Evolutionary conservation across 2,888 invertebrate genomes (phyloP).

Genomic region (Globia sparganii): DNA sequence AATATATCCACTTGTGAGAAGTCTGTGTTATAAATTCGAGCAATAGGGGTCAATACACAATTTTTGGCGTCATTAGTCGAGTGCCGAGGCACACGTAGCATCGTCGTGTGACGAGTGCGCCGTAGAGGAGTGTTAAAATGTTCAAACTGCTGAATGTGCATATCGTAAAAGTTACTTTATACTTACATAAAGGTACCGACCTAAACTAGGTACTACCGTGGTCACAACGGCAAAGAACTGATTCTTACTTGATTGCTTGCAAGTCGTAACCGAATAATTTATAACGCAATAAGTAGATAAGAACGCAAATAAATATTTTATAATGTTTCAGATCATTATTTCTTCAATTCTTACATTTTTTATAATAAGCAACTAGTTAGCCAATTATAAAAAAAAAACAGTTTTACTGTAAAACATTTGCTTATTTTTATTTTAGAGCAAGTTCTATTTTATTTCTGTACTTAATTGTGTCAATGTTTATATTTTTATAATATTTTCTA

Average conservation of each 20-base stretch:
- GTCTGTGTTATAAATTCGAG: too few species aligned
- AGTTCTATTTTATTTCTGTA: slow-evolving; percentile 34
- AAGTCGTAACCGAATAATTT: background rate
- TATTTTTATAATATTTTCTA: slow-evolving; percentile 28
- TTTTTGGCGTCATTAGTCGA: too few species aligned
- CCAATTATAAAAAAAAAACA: slow-evolving; percentile 38
- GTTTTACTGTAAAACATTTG: slow-evolving; percentile 22
- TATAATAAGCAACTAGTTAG: slow-evolving; percentile 30
- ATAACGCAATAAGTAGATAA: background rate
- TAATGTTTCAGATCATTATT: slow-evolving; percentile 21
- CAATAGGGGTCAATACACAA: too few species aligned
- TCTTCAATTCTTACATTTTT: slow-evolving; percentile 1
- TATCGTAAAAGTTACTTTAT: too few species aligned
- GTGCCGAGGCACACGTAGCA: too few species aligned
- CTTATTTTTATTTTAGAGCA: slow-evolving; percentile 12
- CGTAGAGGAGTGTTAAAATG: too few species aligned
- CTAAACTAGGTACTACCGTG: background rate
- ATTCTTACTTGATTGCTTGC: background rate
- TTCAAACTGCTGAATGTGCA: background rate
- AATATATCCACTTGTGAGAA: too few species aligned
- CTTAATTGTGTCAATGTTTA: slow-evolving; percentile 21
- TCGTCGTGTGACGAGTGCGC: too few species aligned
- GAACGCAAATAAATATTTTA: slow-evolving; percentile 3
- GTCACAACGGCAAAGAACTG: background rate
- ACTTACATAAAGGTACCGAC: background rate